Evolutionary conservation across 2,888 invertebrate species (phyloP).

Genomic region (Cyclophora punctaria): DNA sequence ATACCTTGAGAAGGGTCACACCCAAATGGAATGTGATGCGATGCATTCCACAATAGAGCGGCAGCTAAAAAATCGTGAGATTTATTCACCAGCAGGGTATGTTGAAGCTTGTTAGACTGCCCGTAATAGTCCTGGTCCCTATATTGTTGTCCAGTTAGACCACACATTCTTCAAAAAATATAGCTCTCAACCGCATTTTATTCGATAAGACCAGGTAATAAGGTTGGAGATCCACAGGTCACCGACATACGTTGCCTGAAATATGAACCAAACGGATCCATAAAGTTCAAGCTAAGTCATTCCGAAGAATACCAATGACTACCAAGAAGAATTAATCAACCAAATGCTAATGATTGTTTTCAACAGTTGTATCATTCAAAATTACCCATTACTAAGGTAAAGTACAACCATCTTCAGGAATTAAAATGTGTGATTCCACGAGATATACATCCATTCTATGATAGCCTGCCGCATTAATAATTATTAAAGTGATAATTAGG

Average conservation of each 20-base stretch:
- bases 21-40: no score
- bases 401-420: slow-evolving; percentile 2
- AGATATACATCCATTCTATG: slow-evolving; percentile 1
- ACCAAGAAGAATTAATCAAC: background rate
- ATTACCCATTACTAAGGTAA: slow-evolving; percentile 1
- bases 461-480: background rate
- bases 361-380: background rate
- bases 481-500: no score
- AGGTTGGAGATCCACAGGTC: slow-evolving; percentile 7
- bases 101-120: no score
- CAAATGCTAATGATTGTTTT: background rate
- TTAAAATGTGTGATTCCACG: slow-evolving; percentile 1
- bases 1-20: no score
- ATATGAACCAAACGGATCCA: slow-evolving; percentile 3
- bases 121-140: no score
- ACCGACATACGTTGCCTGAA: slow-evolving; percentile 10
- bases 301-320: background rate
- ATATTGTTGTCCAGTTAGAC: slow-evolving; percentile 10
- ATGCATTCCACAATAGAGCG: no score
- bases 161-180: slow-evolving; percentile 8
- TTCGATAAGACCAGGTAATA: slow-evolving; percentile 12
- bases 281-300: background rate
- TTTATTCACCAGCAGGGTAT: no score
- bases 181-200: slow-evolving; percentile 7
- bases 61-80: no score